A percentile compares a stretch with the other conserved stretches of the same genome.
phyloP scores from a whole-genome alignment of 2,888 invertebrate species.

The Mythimna ferrago region DNA sequence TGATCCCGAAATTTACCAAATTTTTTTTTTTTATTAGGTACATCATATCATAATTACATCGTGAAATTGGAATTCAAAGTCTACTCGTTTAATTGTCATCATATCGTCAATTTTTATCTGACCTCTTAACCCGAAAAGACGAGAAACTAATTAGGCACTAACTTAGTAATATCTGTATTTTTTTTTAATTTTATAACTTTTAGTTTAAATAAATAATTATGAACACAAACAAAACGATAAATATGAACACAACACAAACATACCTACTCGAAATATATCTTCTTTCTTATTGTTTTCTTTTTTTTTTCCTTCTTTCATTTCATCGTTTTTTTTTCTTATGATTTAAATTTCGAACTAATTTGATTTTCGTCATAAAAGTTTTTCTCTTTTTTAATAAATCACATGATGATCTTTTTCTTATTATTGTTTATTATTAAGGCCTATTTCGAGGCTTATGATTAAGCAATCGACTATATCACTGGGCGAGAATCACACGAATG shows the following conservation, averaged over 20 bases:
- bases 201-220: neutral
- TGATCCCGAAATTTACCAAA: neutral
- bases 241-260: neutral
- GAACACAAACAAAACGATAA: neutral
- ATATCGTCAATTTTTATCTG: conserved; percentile 1
- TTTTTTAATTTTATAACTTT: neutral
- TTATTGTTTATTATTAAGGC: neutral
- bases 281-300: too few species aligned
- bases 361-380: neutral
- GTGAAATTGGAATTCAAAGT: neutral
- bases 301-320: neutral
- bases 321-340: neutral
- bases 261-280: too few species aligned
- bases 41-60: neutral
- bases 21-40: too few species aligned
- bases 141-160: neutral
- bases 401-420: neutral
- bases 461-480: neutral
- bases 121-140: neutral
- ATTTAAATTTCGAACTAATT: neutral
- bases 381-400: neutral
- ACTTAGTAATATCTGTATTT: neutral
- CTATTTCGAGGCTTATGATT: neutral
- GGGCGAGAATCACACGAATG: neutral
- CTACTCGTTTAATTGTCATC: neutral